Base-by-base conservation (phyloP, 2,888 invertebrate species). In the Andrena marginata region DNA sequence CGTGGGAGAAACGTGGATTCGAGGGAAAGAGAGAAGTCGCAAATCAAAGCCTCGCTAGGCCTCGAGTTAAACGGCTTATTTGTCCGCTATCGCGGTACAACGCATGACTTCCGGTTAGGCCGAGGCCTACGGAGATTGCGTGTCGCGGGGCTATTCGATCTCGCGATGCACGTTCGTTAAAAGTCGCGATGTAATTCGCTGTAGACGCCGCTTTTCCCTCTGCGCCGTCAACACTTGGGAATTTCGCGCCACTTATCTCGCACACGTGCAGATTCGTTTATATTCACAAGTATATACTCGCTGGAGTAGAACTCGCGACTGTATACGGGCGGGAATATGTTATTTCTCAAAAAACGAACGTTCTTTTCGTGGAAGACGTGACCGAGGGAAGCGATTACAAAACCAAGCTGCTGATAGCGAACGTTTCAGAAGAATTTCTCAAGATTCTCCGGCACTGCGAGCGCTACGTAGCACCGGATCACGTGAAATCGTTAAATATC, bases 11-110 rank as follows among this genome's bases (percentile, higher is more conserved):
- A 42, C 56, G 31, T 6, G 54, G 13, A 20, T 20, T 10, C 59
- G n/a, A 8, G n/a, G 54, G 29, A 56, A 48, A 49, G 29, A 16
- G 7, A 59, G 23, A 29, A 54, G 29, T 64, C 72, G 67, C 77
- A 64, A 74, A 83, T 78, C 78, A 68, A 63, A 67, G 71, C 20
- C 20, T 29, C 23, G 56, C 63, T 10, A 35, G 48, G 67, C 74
- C 51, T 29, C 71, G 65, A 71, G 77, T 82, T 85, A 82, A 85
- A 85, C 62, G 85, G 82, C 85, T 81, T 85, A 85, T 85, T 85
- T 85, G 85, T 84, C 85, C 74, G 80, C 63, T 82, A 85, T 85
- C 78, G 72, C 48, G 82, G 81, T 48, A 69, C 75, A 78, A 85
- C 85, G 73, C 72, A 65, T 54, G 77, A 81, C 85, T 85, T 85